Base-by-base conservation (phyloP, 2,888 invertebrate genomes). In the Rutpela maculata region DNA sequence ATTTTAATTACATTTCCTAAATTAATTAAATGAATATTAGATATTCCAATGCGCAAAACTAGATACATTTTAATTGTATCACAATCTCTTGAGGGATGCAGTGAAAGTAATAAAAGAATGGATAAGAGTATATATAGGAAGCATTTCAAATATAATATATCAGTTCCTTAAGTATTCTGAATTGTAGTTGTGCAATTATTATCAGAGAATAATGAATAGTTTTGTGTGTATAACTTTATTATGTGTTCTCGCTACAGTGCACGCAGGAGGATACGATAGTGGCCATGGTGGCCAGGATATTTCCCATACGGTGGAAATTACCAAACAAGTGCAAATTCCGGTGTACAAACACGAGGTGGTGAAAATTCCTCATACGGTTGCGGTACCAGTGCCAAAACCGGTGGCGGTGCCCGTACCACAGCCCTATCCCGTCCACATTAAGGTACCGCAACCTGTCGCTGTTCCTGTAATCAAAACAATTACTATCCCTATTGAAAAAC, bases 391-490 rank as follows among this genome's bases (percentile, higher is more conserved):
- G 77, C 93, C 94, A 85, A 94, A 93, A 85, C 93, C 94, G 85
- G 90, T 94, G 0, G 92, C 94, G 0, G 91, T 94, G 15, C 94
- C 94, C 12, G 89, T 94, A 70, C 93, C 94, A 0, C 94, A 94
- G 79, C 94, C 93, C 0, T 93, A 94, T 31, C 94, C 94, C 0
- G 94, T 94, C 0, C 93, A 93, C 50, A 90, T 94, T 0, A 94
- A 94, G 0, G 93, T 95, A 0, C 92, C 94, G 0, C 93, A 93
- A 81, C 94, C 94, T 0, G 91, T 94, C 0, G 93, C 94, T 0
- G 92, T 94, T 0, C 94, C 94, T 0, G 91, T 94, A 4, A 90
- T 94, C 38, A 94, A 93, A 85, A 94, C 94, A 81, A 91, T 95
- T 0, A 92, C 93, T 0, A 91, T 94, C 22, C 94, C 94, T 0